Evolutionary conservation across 2,797 vertebrate genomes (phyloP), one percentile per base, ranked within the genome.

Genomic region (Ispidina picta): DNA sequence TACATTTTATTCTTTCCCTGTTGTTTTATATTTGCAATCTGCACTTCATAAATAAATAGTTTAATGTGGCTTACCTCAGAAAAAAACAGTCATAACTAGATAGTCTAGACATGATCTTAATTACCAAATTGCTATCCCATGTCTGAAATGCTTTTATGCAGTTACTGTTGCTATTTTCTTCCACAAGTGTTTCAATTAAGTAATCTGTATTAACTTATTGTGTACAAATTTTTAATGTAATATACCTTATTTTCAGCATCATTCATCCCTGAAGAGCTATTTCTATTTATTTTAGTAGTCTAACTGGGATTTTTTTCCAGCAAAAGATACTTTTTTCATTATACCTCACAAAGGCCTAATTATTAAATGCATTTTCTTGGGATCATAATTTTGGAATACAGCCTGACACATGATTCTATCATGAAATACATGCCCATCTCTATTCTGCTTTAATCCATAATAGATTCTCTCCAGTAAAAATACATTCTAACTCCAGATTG

Each of bases 21-120:
- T 90, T 94, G 39, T 91, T 95, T 88, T 65, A 54, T 74, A 90
- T 88, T 92, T 95, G 85, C 63, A 85, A 62, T 72, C 65, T 72
- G 35, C 59, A 83, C 17, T 95, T 92, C 58, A 65, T 55, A 93
- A 88, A 65, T 77, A 88, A 88, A 88, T 76, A 73, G 44, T 46
- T 91, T 88, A 89, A 89, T 88, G 56, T 37, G 11, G 48, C 76
- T 94, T 88, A 89, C 35, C 8, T 68, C 65, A 62, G 68, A 90
- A 89, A 83, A 83, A 5, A 15, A 10, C 20, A 88, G 41, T 71
- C 18, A 18, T 83, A 83, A 80, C 88, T 91, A 72, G 63, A 86
- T 63, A n/a, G 71, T 91, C 83, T 92, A 91, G 89, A 94, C 83
- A 90, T 77, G 76, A 82, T 74, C 86, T 91, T 94, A 93, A 92